A percentile compares a stretch with the other conserved stretches of the same genome.
Conservation (phyloP, 2,113 vertebrate species). For the Nyctereutes procyonoides region DNA sequence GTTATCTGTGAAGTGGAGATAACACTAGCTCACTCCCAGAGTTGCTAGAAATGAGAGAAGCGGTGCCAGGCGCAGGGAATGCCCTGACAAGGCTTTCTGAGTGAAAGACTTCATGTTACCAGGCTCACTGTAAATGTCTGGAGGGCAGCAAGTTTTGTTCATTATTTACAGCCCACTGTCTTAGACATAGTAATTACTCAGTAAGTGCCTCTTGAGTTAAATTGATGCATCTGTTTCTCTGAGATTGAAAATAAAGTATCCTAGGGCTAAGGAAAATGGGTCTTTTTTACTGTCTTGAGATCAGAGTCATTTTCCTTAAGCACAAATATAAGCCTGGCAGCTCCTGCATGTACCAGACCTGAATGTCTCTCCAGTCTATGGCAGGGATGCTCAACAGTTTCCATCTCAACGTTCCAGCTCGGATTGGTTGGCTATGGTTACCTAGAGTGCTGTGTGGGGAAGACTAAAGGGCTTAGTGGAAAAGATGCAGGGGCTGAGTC, state of each 20-base stretch:
- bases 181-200: background rate
- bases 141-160: background rate
- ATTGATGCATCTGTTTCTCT: background rate
- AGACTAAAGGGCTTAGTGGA: background rate
- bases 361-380: background rate
- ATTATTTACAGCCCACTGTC: background rate
- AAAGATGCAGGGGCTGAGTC: background rate
- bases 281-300: background rate
- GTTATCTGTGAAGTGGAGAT: background rate
- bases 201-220: background rate
- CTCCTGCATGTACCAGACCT: rapidly evolving
- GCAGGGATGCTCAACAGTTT: background rate
- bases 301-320: background rate
- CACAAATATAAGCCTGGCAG: background rate
- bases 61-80: background rate
- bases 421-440: background rate
- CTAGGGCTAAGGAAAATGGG: background rate
- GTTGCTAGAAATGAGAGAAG: background rate
- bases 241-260: background rate
- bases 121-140: background rate
- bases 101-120: background rate
- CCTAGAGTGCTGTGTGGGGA: background rate
- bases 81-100: background rate
- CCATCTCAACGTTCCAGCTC: background rate
- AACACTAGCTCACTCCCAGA: background rate